phyloP scores from a whole-genome alignment of 2,113 vertebrate genomes.

The Myotis brandtii region DNA sequence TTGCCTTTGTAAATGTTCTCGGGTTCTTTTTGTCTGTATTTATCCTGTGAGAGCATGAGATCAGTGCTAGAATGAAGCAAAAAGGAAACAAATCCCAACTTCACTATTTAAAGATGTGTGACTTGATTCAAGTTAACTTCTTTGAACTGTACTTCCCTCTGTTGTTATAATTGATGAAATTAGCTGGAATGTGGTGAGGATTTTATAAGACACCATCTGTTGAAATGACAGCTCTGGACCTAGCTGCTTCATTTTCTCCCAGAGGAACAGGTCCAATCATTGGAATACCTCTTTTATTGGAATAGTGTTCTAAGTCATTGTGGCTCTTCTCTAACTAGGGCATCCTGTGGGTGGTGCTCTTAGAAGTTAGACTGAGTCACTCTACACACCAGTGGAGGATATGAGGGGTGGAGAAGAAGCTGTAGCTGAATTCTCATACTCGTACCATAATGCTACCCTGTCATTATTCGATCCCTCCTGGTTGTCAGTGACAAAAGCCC shows the following conservation, averaged over 20 bases:
- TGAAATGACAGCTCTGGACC: neutral
- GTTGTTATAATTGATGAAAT: neutral
- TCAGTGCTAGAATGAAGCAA: neutral
- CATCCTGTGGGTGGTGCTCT: neutral
- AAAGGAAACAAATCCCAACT: slow-evolving; percentile 11
- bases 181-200: neutral
- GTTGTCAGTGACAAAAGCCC: neutral
- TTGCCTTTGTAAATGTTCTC: slow-evolving; percentile 1
- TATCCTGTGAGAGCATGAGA: neutral
- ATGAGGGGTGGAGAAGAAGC: neutral
- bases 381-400: neutral
- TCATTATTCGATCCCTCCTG: neutral
- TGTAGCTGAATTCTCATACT: neutral
- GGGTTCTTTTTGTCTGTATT: neutral
- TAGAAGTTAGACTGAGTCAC: neutral
- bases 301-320: neutral
- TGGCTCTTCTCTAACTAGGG: neutral
- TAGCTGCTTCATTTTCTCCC: neutral
- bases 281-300: neutral
- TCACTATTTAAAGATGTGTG: neutral
- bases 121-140: neutral
- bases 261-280: neutral
- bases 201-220: neutral
- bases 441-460: neutral
- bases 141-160: neutral